Evolutionary conservation across 1,140 invertebrate genomes (phyloP).

Genomic region (Phymorhynchus buccinoides): DNA sequence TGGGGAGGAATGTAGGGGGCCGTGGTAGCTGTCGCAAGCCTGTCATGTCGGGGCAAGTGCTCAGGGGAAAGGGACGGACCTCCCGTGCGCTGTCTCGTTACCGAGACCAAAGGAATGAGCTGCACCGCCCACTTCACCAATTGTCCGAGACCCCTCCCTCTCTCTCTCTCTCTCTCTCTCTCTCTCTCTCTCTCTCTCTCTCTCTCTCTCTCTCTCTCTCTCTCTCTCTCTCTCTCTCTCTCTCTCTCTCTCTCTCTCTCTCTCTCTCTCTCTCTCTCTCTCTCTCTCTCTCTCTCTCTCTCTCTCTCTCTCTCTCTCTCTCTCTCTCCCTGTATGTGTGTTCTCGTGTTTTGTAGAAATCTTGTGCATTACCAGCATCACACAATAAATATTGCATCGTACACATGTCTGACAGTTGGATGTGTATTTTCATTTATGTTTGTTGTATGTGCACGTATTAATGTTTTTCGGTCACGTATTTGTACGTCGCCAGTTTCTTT

Average conservation of each 20-base stretch:
- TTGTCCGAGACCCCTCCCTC: no score
- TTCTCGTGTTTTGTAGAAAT: not conserved
- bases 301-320: not conserved
- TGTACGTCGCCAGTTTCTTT: no score
- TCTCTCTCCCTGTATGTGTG: not conserved
- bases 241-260: no score
- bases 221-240: no score
- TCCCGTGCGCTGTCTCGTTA: not conserved
- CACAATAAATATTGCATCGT: not conserved
- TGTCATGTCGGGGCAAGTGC: not conserved
- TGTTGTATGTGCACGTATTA: no score
- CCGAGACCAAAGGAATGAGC: no score
- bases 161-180: slow-evolving; percentile 19
- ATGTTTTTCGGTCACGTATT: no score
- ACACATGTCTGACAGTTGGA: no score
- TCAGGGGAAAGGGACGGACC: not conserved
- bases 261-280: no score
- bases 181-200: not conserved
- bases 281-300: not conserved
- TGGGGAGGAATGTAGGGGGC: not conserved
- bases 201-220: no score
- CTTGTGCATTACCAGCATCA: not conserved
- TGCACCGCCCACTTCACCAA: no score
- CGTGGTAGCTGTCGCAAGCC: not conserved
- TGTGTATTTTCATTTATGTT: no score